Conservation (phyloP, 2,888 invertebrate species). For the Odontocerum albicorne region DNA sequence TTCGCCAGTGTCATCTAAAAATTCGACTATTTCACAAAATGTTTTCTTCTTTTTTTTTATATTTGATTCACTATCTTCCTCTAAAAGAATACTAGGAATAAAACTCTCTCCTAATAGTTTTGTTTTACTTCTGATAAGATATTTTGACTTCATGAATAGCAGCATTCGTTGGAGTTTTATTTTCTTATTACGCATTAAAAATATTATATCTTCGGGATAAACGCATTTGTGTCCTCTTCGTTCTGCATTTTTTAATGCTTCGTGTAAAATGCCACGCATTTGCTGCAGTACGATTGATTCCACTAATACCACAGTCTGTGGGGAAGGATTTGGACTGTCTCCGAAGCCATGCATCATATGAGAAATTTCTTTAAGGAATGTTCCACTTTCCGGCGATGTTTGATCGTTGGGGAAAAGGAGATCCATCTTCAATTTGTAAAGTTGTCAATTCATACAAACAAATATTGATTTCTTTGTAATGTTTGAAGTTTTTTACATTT, state of each 20-base stretch:
- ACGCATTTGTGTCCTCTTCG: constrained; percentile 54
- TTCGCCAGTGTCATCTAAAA: constrained; percentile 60
- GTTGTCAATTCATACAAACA: neutral
- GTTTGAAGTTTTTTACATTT: too few species aligned
- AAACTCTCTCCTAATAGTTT: constrained; percentile 42
- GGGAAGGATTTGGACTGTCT: constrained; percentile 79
- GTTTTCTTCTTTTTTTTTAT: constrained; percentile 50
- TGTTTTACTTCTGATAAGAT: constrained; percentile 48
- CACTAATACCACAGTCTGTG: constrained; percentile 80
- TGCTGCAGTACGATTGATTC: constrained; percentile 85
- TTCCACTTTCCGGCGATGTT: constrained; percentile 38
- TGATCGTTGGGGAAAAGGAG: constrained; percentile 19
- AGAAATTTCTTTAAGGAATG: constrained; percentile 71
- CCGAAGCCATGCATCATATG: constrained; percentile 95
- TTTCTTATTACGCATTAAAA: constrained; percentile 80
- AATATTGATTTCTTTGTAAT: neutral
- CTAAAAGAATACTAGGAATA: constrained; percentile 46
- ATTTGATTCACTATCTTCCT: constrained; percentile 58
- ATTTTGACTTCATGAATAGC: constrained; percentile 68
- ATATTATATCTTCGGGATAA: constrained; percentile 71
- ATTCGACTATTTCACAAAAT: constrained; percentile 55
- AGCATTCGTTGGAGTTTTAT: constrained; percentile 74
- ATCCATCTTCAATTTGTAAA: constrained; percentile 11
- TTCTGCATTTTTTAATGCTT: constrained; percentile 69
- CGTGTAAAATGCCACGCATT: constrained; percentile 73